Base-by-base conservation (phyloP, 2,888 invertebrate genomes). In the Danaus chrysippus region DNA sequence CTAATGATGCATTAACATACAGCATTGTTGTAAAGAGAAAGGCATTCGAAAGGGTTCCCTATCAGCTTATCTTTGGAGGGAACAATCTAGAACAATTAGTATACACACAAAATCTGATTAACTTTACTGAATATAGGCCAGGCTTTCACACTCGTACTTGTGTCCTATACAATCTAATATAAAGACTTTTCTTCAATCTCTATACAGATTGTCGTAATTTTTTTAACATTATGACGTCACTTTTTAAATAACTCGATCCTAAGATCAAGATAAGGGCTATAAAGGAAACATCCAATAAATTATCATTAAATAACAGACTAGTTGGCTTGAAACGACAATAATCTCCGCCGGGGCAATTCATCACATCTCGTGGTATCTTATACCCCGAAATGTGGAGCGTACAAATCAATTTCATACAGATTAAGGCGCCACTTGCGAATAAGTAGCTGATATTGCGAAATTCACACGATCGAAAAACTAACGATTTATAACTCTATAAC, bases 1-100 rank as follows among this genome's bases (percentile, higher is more conserved):
- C 68, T 73, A 76, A 75, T 72, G 68, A 69, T 63, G 62, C 65
- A 79, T 80, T 78, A 71, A 68, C 75, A 74, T 75, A 75, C 67
- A 64, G 71, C 74, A 74, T 72, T 73, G 75, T 70, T 75, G 71
- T 73, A 72, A 64, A 64, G 66, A 67, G 62, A 64, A 67, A 76
- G 73, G 71, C 58, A 58, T 70, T 71, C 66, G 79, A 81, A 79
- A 80, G 77, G 59, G 58, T 56, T 56, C 46, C 42, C 49, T 60
- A 43, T 58, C 42, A 34, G 17, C 34, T 58, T 62, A 66, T 66
- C 64, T 64, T 10, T 56, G 68, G 70, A 76, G 71, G 68, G 71
- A 56, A 58, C 59, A 42, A 55, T 62, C 69, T 69, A 62, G 61
- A 56, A 67, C 70, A 67, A 66, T 63, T 59, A 66, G 59, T 19